Conservation (phyloP, 2,113 vertebrate genomes). For the Albula goreensis region DNA sequence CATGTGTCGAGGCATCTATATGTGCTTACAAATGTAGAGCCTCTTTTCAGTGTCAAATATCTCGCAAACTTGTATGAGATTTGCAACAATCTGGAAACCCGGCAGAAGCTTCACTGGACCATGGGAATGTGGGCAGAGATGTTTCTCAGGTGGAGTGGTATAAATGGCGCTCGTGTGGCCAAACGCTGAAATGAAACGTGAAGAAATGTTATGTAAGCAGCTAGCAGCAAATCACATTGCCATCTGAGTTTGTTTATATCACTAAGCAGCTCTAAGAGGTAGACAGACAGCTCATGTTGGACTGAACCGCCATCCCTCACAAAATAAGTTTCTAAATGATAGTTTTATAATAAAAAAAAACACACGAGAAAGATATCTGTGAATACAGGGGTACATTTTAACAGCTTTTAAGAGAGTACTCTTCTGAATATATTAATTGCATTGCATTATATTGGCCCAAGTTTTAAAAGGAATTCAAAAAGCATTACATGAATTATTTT, state of each 20-base stretch:
- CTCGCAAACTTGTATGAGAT: slow-evolving; percentile 18
- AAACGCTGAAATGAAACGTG: not conserved
- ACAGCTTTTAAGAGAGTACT: too few species aligned
- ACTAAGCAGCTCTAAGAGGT: not conserved
- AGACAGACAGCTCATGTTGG: not conserved
- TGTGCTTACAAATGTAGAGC: not conserved
- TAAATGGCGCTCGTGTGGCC: not conserved
- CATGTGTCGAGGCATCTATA: not conserved
- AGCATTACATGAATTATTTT: not conserved
- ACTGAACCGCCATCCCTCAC: not conserved
- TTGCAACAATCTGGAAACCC: not conserved
- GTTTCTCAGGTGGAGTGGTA: not conserved
- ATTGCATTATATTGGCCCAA: not conserved
- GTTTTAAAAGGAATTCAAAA: not conserved
- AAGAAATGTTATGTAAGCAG: slow-evolving; percentile 10
- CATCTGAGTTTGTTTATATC: not conserved
- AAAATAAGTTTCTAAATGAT: not conserved
- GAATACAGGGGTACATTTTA: not conserved
- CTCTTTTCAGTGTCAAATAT: not conserved
- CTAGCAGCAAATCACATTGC: not conserved
- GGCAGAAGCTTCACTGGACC: not conserved
- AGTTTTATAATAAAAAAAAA: not conserved
- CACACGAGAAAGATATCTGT: not conserved
- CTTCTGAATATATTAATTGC: too few species aligned
- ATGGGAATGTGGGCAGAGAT: not conserved